Percentiles rank a stretch among this genome's conserved stretches.
phyloP scores from a whole-genome alignment of 2,113 vertebrate species.

The Hippopotamus amphibius region DNA sequence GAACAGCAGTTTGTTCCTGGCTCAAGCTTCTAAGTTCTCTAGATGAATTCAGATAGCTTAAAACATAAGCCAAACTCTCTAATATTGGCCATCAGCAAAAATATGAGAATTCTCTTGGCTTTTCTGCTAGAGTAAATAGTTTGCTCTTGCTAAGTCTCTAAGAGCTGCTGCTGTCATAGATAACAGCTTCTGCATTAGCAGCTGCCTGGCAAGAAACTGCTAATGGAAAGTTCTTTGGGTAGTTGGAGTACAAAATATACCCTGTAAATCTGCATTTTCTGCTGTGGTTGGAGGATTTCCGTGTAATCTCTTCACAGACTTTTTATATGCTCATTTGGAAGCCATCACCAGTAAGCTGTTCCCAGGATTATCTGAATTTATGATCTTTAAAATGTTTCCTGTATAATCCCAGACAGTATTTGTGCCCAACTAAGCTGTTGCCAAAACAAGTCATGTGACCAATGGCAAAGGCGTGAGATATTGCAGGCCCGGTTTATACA shows the following conservation, averaged over 20 bases:
- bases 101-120: conserved; percentile 27
- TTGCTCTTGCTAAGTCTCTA: conserved; percentile 1
- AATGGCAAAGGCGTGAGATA: conserved; percentile 9
- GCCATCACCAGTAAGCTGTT: conserved; percentile 52
- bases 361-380: conserved; percentile 67
- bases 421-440: conserved; percentile 50
- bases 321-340: conserved; percentile 74
- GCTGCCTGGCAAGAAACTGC: conserved; percentile 53
- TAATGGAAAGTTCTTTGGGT: conserved; percentile 69
- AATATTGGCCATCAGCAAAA: conserved; percentile 19
- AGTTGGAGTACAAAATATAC: conserved; percentile 55
- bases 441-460: conserved; percentile 19
- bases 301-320: conserved; percentile 63
- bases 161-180: conserved; percentile 5
- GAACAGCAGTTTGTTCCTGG: background rate
- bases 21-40: background rate
- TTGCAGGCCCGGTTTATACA: background rate
- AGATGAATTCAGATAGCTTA: background rate
- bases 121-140: background rate
- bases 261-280: conserved; percentile 73
- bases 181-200: conserved; percentile 30
- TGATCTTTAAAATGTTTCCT: conserved; percentile 13
- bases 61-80: conserved; percentile 31
- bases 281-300: conserved; percentile 62
- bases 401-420: conserved; percentile 41